phyloP scores from a whole-genome alignment of 2,113 vertebrate species.

The Hiodon alosoides region DNA sequence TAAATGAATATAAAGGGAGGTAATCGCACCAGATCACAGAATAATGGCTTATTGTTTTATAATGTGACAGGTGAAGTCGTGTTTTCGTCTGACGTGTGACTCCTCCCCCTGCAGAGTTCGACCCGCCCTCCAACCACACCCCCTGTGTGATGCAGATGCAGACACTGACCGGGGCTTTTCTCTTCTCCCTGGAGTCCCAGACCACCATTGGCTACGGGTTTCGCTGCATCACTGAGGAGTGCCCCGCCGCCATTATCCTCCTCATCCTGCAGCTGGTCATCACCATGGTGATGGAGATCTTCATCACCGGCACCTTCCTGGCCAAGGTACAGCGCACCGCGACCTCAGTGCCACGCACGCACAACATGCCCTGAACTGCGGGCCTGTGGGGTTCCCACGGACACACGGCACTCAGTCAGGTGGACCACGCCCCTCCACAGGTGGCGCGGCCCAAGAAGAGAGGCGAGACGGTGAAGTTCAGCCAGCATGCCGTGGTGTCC shows the following conservation, averaged over 20 bases:
- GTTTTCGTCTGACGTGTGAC: neutral
- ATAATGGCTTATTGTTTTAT: too few species aligned
- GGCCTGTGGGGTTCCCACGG: neutral
- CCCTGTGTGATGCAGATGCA: constrained; percentile 97
- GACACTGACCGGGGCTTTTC: constrained; percentile 89
- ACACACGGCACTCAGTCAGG: neutral
- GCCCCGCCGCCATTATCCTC: constrained; percentile 83
- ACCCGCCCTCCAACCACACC: constrained; percentile 85
- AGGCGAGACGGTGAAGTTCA: constrained; percentile 92
- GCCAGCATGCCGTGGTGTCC: constrained; percentile 84
- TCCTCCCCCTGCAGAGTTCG: constrained; percentile 52
- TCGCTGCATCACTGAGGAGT: constrained; percentile 95
- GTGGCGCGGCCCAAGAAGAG: constrained; percentile 92
- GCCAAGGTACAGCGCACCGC: constrained; percentile 67
- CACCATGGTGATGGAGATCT: constrained; percentile 96
- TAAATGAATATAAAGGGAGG: too few species aligned
- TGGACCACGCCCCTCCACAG: constrained; percentile 26
- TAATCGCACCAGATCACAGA: too few species aligned
- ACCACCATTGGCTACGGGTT: constrained; percentile 96
- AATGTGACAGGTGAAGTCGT: neutral
- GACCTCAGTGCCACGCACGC: too few species aligned
- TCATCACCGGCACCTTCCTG: constrained; percentile 94
- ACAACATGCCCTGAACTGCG: neutral
- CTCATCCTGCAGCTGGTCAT: constrained; percentile 91
- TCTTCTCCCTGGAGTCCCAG: constrained; percentile 94